A percentile compares a stretch with the other conserved stretches of the same genome.
Conservation (phyloP, 1,140 invertebrate genomes). For the Calliphora vicina region DNA sequence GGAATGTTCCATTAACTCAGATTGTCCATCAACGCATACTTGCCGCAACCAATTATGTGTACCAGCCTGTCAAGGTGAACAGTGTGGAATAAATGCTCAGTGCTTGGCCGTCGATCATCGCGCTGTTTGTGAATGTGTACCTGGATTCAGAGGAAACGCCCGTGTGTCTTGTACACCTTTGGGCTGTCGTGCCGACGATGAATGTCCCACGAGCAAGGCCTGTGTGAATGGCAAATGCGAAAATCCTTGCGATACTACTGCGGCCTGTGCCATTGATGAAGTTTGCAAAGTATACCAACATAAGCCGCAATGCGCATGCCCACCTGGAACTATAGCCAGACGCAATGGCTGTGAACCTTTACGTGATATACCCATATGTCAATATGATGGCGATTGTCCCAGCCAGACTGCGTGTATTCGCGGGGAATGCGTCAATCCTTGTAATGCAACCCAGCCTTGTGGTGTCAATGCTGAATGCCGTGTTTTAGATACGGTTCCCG, state of each 20-base stretch:
- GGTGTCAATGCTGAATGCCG: slow-evolving; percentile 82
- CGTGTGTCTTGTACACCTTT: slow-evolving; percentile 76
- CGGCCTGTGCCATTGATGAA: slow-evolving; percentile 74
- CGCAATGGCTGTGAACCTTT: slow-evolving; percentile 72
- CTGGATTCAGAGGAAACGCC: slow-evolving; percentile 84
- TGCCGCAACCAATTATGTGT: slow-evolving; percentile 83
- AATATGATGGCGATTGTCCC: slow-evolving; percentile 82
- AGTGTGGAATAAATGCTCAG: slow-evolving; percentile 76
- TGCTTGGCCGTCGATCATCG: slow-evolving; percentile 81
- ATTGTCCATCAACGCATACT: slow-evolving; percentile 78
- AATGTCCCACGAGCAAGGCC: slow-evolving; percentile 78
- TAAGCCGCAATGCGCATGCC: slow-evolving; percentile 78
- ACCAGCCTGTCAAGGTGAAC: slow-evolving; percentile 75
- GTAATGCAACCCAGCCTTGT: slow-evolving; percentile 80
- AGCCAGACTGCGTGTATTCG: slow-evolving; percentile 83
- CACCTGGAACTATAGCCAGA: slow-evolving; percentile 77
- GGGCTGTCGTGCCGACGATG: slow-evolving; percentile 77
- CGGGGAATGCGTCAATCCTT: slow-evolving; percentile 84
- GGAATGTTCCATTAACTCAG: slow-evolving; percentile 76
- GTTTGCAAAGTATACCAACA: slow-evolving; percentile 82
- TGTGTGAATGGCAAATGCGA: slow-evolving; percentile 83
- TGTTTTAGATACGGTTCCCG: slow-evolving; percentile 80
- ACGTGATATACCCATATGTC: slow-evolving; percentile 70
- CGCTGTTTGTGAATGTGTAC: slow-evolving; percentile 77
- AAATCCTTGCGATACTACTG: slow-evolving; percentile 73